A percentile compares a stretch with the other conserved stretches of the same genome.
phyloP scores from a whole-genome alignment of 2,797 vertebrate species.

The Pseudomugil tenellus region DNA sequence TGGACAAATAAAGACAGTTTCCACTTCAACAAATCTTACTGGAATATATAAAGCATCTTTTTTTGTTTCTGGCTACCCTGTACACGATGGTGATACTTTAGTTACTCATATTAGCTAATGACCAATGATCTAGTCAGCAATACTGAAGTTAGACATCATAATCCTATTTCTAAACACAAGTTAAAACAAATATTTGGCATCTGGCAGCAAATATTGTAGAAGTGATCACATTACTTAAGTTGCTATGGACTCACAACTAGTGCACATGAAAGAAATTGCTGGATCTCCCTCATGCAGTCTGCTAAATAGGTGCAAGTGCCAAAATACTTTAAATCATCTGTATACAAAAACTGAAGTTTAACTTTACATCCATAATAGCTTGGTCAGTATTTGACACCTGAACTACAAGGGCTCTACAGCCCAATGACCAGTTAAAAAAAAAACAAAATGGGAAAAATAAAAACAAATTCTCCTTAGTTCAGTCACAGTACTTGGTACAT shows the following conservation, averaged over 20 bases:
- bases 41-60: slow-evolving; percentile 59
- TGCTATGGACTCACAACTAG: slow-evolving; percentile 65
- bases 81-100: slow-evolving; percentile 62
- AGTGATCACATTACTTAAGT: slow-evolving; percentile 49
- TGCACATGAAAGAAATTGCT: slow-evolving; percentile 46
- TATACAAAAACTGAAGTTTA: slow-evolving; percentile 34
- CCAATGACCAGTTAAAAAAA: slow-evolving; percentile 10
- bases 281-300: slow-evolving; percentile 47
- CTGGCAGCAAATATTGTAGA: slow-evolving; percentile 58
- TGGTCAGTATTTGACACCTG: slow-evolving; percentile 32
- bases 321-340: slow-evolving; percentile 24
- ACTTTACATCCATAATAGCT: slow-evolving; percentile 33
- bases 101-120: slow-evolving; percentile 55
- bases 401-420: slow-evolving; percentile 24
- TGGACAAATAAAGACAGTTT: slow-evolving; percentile 51
- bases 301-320: slow-evolving; percentile 45
- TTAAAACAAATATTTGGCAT: slow-evolving; percentile 70
- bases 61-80: slow-evolving; percentile 61
- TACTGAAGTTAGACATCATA: slow-evolving; percentile 52
- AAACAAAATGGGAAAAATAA: background rate
- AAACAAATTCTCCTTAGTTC: slow-evolving; percentile 13
- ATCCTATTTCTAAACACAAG: slow-evolving; percentile 65
- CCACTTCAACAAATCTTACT: slow-evolving; percentile 45
- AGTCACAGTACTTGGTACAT: slow-evolving; percentile 40
- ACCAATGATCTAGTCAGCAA: slow-evolving; percentile 57